phyloP scores from a whole-genome alignment of 2,888 invertebrate genomes.

The Cyclophora albipunctata region DNA sequence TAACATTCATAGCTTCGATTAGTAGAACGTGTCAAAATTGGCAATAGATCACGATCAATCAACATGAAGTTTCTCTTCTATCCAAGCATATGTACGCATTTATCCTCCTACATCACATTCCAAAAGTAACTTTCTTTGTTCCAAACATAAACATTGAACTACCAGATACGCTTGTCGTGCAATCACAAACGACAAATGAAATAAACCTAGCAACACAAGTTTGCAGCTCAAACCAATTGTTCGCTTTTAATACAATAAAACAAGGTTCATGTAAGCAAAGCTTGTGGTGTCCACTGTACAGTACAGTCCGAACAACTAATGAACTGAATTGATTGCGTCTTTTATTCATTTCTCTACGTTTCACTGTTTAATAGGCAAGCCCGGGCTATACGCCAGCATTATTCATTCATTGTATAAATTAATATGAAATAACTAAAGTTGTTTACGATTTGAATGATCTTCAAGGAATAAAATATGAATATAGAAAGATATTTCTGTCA shows the following conservation, averaged over 20 bases:
- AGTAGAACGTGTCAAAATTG: too few species aligned
- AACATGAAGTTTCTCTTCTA: too few species aligned
- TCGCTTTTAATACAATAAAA: neutral
- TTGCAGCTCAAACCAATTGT: slow-evolving; percentile 1
- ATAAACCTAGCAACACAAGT: slow-evolving; percentile 1
- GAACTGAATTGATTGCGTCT: slow-evolving; percentile 29
- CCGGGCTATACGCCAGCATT: slow-evolving; percentile 23
- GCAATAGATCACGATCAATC: too few species aligned
- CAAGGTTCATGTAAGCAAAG: slow-evolving; percentile 1
- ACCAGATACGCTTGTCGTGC: slow-evolving; percentile 1
- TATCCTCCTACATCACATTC: too few species aligned
- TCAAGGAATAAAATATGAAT: too few species aligned
- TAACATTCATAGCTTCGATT: too few species aligned
- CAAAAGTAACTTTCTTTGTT: too few species aligned
- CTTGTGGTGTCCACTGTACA: slow-evolving; percentile 4
- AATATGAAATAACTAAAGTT: slow-evolving; percentile 25
- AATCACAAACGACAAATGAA: slow-evolving; percentile 9
- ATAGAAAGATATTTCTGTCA: too few species aligned
- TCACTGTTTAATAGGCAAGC: slow-evolving; percentile 26
- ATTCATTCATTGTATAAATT: slow-evolving; percentile 26
- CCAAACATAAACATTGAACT: neutral
- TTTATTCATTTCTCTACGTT: slow-evolving; percentile 26
- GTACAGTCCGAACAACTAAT: slow-evolving; percentile 18
- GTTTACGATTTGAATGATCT: slow-evolving; percentile 4
- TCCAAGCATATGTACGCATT: too few species aligned